phyloP scores from a whole-genome alignment of 2,888 invertebrate species.

The Aproaerema taeniolella region DNA sequence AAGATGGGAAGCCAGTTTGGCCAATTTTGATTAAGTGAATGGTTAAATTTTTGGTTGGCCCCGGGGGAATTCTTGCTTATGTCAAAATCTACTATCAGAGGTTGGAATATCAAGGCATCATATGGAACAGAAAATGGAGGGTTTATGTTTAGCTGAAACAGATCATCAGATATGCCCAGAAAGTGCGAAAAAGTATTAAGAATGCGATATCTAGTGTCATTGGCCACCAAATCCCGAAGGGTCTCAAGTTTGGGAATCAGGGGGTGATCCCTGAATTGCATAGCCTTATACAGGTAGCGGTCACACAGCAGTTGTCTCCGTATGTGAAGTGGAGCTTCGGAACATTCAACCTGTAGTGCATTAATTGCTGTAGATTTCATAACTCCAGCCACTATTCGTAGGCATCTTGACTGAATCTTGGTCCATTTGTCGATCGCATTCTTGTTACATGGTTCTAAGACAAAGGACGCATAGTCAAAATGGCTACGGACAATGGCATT shows the following conservation, averaged over 20 bases:
- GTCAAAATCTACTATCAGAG: background rate
- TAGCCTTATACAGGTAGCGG: conserved; percentile 2
- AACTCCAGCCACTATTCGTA: conserved; percentile 22
- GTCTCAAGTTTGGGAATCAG: background rate
- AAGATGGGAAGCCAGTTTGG: background rate
- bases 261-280: conserved; percentile 3
- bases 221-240: background rate
- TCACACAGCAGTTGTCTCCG: conserved; percentile 11
- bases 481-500: conserved; percentile 18
- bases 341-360: conserved; percentile 14
- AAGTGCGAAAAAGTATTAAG: background rate
- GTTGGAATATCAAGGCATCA: background rate
- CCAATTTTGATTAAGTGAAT: background rate
- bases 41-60: background rate
- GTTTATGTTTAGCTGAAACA: background rate
- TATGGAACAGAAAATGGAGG: conserved; percentile 1
- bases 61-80: background rate
- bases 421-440: background rate
- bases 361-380: conserved; percentile 26
- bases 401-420: conserved; percentile 14
- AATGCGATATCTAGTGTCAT: background rate
- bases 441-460: conserved; percentile 19
- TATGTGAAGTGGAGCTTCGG: conserved; percentile 11
- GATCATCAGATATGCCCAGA: background rate
- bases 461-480: conserved; percentile 18